These are phyloP conservation scores for Leptocoma aspasia DNA, from an alignment of 2,113 vertebrate genomes.

Conservation along the genomic window DNA sequence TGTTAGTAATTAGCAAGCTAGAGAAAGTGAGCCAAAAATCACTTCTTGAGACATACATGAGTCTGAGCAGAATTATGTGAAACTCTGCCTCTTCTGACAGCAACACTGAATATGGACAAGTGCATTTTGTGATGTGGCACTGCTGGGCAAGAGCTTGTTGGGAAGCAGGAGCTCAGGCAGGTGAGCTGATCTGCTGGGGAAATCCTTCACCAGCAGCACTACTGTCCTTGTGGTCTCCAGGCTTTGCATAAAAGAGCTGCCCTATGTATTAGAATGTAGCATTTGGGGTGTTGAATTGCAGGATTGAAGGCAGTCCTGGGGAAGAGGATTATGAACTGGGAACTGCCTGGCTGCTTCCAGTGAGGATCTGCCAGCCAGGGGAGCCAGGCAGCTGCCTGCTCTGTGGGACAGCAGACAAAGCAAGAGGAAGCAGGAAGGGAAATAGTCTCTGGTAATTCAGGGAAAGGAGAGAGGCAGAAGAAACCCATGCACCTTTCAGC, in stretches of 20 bases:
- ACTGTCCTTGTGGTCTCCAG: background rate
- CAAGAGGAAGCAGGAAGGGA: background rate
- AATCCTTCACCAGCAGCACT: background rate
- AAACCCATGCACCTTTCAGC: background rate
- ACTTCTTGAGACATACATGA: background rate
- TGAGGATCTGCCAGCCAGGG: background rate
- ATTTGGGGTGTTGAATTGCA: background rate
- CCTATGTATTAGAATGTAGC: accelerated
- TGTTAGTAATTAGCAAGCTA: background rate
- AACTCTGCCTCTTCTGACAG: background rate
- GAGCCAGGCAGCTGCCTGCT: background rate
- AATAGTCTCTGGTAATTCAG: background rate
- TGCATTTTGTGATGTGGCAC: background rate
- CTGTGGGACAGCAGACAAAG: background rate
- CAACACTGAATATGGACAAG: background rate
- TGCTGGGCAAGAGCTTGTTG: accelerated
- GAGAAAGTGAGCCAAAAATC: background rate
- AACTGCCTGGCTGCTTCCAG: background rate
- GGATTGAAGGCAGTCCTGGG: background rate
- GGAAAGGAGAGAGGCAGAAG: background rate
- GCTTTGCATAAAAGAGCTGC: background rate
- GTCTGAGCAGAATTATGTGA: background rate
- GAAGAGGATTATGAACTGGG: background rate
- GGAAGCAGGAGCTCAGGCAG: background rate
- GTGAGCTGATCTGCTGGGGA: background rate